Evolutionary conservation across 2,888 invertebrate species (phyloP), one percentile per base, ranked within the genome.

Genomic region (Aleiodes testaceus): DNA sequence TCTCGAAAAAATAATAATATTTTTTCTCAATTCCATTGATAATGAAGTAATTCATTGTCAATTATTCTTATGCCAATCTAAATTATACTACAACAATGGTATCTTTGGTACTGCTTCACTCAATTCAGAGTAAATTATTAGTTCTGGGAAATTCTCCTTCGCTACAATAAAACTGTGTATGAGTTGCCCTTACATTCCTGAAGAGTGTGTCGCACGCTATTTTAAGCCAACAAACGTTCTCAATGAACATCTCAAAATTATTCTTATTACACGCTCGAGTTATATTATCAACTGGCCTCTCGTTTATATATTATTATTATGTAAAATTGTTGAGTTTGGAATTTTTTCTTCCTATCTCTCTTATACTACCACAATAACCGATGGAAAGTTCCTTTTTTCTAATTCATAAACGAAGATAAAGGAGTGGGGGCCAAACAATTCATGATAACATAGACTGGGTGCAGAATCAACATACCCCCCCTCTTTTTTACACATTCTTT

Each of bases 191-290:
- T 84, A 82, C 84, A 85, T 85, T 85, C 85, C 81, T 80, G 78
- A 79, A 74, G 81, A 81, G 81, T 85, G 84, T 83, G 85, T 83
- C 84, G 84, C 78, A 76, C 70, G 80, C 84, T 85, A 85, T 85
- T 85, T 85, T 83, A 82, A 84, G 81, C 79, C 72, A 79, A 69
- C 65, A 73, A 70, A 72, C 66, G 65, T 66, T 55, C 66, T 70
- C 70, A 71, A 65, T 69, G 61, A 55, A 42, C 52, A 52, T 50
- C 63, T 66, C 20, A 49, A 66, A 49, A 66, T 70, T 66, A 61
- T 66, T 70, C 61, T 70, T 44, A 63, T 63, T 45, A 36, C 7
- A 67, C 6, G 42, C 16, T 11, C 14, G 18, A 18, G 14, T 59
- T 20, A 18, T 59, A 16, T 16, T 16, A 16, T 16, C 5, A 16